Evolutionary conservation across 2,113 vertebrate genomes (phyloP).

Genomic region (Tricholaema leucomelas): DNA sequence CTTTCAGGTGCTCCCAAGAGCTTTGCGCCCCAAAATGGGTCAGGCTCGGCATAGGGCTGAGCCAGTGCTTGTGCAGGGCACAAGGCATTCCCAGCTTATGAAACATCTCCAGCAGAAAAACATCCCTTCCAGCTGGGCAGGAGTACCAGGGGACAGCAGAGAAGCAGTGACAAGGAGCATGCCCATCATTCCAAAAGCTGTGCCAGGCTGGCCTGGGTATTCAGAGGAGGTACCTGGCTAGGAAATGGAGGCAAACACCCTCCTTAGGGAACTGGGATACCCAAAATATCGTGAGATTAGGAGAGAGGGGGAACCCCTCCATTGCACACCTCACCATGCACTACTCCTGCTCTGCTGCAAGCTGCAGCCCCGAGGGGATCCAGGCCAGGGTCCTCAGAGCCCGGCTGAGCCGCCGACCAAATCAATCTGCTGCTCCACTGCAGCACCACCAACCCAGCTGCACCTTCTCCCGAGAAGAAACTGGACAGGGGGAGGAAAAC

Average conservation of each 20-base stretch:
- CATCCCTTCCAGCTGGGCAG: not conserved
- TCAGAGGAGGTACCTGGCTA: not conserved
- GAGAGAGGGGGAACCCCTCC: not conserved
- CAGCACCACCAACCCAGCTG: not conserved
- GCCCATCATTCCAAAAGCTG: slow-evolving; percentile 1
- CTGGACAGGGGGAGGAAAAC: not conserved
- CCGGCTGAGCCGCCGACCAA: not conserved
- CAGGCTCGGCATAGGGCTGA: not conserved
- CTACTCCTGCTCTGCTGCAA: not conserved
- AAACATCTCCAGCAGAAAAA: slow-evolving; percentile 14
- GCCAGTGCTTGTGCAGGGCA: not conserved
- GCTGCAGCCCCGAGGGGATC: not conserved
- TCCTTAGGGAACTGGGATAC: not conserved
- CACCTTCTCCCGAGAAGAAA: not conserved
- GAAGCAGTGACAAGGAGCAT: not conserved
- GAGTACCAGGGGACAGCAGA: not conserved
- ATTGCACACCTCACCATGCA: not conserved
- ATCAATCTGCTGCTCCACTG: not conserved
- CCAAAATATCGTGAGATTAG: not conserved
- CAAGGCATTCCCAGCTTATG: not conserved
- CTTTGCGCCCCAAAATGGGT: slow-evolving; percentile 44
- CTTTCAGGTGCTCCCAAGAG: slow-evolving; percentile 39
- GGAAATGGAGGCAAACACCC: slow-evolving; percentile 15
- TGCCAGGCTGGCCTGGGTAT: not conserved
- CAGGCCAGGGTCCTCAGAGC: not conserved